Evolutionary conservation across 2,888 invertebrate genomes (phyloP).

Genomic region (Mesoligia furuncula): DNA sequence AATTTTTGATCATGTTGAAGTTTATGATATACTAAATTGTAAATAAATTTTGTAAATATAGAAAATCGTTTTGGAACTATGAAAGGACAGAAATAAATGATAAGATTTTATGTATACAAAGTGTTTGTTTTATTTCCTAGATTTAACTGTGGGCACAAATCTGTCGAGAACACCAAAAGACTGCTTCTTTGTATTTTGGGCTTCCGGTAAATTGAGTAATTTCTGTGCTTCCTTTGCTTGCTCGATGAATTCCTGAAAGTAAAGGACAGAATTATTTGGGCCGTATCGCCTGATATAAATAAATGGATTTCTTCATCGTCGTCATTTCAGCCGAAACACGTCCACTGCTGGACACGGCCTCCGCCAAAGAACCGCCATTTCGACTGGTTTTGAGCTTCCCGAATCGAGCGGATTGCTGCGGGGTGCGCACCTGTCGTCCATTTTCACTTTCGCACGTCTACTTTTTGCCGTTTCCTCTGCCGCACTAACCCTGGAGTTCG

Average conservation of each 20-base stretch:
- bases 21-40: conserved; percentile 72
- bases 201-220: conserved; percentile 76
- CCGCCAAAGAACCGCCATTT: background rate
- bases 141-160: conserved; percentile 91
- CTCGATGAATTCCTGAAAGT: conserved; percentile 82
- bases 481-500: too few species aligned
- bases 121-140: conserved; percentile 78
- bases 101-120: conserved; percentile 59
- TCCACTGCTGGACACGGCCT: background rate
- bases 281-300: background rate
- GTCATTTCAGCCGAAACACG: background rate
- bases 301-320: background rate
- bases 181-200: conserved; percentile 77
- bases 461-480: too few species aligned
- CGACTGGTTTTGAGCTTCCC: too few species aligned
- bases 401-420: background rate
- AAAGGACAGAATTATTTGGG: conserved; percentile 11
- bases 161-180: conserved; percentile 92
- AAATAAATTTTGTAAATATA: conserved; percentile 82
- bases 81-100: conserved; percentile 71
- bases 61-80: conserved; percentile 68
- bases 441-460: too few species aligned
- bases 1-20: conserved; percentile 80
- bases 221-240: conserved; percentile 80
- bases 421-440: background rate